Evolutionary conservation across 2,797 vertebrate species (phyloP).

Genomic region (Sylvia borin): DNA sequence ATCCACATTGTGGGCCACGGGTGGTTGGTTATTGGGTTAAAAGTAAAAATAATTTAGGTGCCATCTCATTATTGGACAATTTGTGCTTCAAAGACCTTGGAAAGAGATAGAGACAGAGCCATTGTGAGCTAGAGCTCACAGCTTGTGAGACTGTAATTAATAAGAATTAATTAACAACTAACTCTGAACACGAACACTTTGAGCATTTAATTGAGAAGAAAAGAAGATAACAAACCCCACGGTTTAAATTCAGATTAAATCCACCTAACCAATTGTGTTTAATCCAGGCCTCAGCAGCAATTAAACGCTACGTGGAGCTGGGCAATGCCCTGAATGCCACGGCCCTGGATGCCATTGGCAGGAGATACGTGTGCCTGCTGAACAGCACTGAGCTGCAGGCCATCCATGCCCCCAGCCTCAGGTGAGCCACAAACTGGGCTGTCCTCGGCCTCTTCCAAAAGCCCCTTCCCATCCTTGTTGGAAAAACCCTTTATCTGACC

Average conservation of each 20-base stretch:
- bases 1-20: background rate
- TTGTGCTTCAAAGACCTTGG: background rate
- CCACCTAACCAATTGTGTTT: background rate
- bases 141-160: background rate
- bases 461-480: background rate
- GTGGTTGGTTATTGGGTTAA: background rate
- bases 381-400: background rate
- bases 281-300: background rate
- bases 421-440: constrained; percentile 38
- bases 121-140: background rate
- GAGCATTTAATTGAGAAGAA: background rate
- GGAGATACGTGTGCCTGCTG: constrained; percentile 52
- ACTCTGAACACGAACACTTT: background rate
- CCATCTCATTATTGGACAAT: background rate
- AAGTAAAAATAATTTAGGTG: background rate
- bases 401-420: constrained; percentile 12
- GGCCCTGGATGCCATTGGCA: background rate
- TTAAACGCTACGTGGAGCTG: background rate
- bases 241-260: background rate
- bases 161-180: background rate
- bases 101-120: background rate
- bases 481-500: background rate
- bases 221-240: background rate
- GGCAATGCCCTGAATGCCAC: constrained; percentile 1
- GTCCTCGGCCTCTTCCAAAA: background rate